Base-by-base conservation (phyloP, 2,888 invertebrate species). In the Agonum fuliginosum region DNA sequence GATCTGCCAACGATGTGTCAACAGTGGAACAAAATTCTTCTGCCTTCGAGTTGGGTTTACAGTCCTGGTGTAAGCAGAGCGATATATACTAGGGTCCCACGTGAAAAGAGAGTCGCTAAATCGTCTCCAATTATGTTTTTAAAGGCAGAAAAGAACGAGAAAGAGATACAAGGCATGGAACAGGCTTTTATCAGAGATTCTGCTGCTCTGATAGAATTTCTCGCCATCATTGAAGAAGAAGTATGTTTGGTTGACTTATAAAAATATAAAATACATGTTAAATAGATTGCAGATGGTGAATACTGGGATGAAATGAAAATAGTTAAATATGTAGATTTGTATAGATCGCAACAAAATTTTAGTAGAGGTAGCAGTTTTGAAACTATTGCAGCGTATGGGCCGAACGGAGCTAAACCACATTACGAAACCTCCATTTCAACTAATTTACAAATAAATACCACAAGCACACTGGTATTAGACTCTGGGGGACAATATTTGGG, bases 401-500 rank as follows among this genome's bases (percentile, higher is more conserved):
- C 93, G 0, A 95, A 97, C 86, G 95, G 93, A 0, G 96, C 98
- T 0, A 90, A 95, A 75, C 96, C 97, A 0, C 96, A 97, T 85
- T 98, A 98, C 85, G 89, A 91, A 79, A 91, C 93, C 0, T 92
- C 90, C 14, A 90, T 90, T 80, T 88, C 88, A n/a, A 93, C 94
- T 3, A 93, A 93, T 83, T 87, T 90, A 3, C 86, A 87, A 51
- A 91, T 98, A 24, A 92, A 91, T 70, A 91, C 90, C 72, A 92
- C 94, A 80, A 95, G 95, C 79, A 92, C 97, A 0, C 90, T 97
- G 78, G 91, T 99, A 24, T 91, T 98, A 81, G 98, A 98, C 84
- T 97, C 98, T 0, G 99, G 99, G 12, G 98, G 96, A 70, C 99
- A 99, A 86, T 99, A 98, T 87, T 90, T 90, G 79, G 93, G 94